Base-by-base conservation (phyloP, 2,888 invertebrate species). In the Sipunculus nudus region DNA sequence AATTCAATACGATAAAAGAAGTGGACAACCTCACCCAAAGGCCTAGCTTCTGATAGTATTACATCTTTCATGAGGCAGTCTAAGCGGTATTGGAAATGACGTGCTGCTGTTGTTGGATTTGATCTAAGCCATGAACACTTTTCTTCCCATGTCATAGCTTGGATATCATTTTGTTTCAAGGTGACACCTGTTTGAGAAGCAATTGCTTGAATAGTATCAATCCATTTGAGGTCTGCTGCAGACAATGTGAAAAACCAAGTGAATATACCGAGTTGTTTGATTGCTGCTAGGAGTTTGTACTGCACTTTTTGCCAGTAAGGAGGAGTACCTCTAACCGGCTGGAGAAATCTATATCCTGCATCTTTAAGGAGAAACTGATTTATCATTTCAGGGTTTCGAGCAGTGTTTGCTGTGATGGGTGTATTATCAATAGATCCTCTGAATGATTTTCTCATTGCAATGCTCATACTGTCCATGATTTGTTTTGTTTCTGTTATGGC, bases 211-310 rank as follows among this genome's bases (percentile, higher is more conserved):
- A 74, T 29, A 5, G 72, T 61, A 31, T 75, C 74, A 2, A 41
- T 8, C 73, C 75, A 76, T 29, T 62, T 67, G 16, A 61, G 32
- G 45, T 76, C 75, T 45, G 73, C 70, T 13, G 73, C 58, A 29
- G 70, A 69, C 23, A 74, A 41, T 16, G 73, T 70, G 6, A 74
- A 25, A 31, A 74, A 75, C 40, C 58, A 72, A 0, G 72, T 72
- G 16, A 70, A 72, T 19, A 67, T 61, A 8, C 63, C 63, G 13
- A 75, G 53, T 48, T 74, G 72, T 21, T 71, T 57, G 2, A 75
- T 63, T 43, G 70, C 65, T 28, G 72, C 72, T 28, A 72, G 41
- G 0, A 73, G 38, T 23, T 70, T 61, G 23, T 49, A 67, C 56
- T 65, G 56, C 10, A 40, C 50, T 38, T 61, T 60, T 43, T 67